Base-by-base conservation (phyloP, 2,888 invertebrate genomes). In the Stegophylla sp. region DNA sequence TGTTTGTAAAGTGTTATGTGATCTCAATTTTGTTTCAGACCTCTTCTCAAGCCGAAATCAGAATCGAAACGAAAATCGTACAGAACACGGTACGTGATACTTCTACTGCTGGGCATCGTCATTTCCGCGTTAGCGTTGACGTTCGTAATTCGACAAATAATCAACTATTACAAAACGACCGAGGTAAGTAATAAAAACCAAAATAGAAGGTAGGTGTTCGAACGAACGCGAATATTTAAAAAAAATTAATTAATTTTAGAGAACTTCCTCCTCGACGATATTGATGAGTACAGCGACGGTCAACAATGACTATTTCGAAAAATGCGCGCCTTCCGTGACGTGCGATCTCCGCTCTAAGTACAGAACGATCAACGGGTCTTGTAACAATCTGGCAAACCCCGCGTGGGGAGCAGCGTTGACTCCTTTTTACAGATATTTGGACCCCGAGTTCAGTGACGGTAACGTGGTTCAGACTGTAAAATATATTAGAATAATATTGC, bases 311-410 rank as follows among this genome's bases (percentile, higher is more conserved):
- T 77, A 77, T 43, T 77, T 67, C 15, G 3, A 77, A 5, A 56
- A 56, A 34, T 79, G 77, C 17, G 20, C 69, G 23, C 69, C 77
- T 5, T 13, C 1, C 1, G 69, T 79, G 13, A 48, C 89, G 26
- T 90, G 90, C 82, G 86, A 87, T n/a, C 43, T 56, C 0, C 59
- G 83, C n/a, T 83, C 83, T 82, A 84, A 82, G 77, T 91, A 90
- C 85, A 87, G 91, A 61, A 88, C 89, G 1, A 86, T 89, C 82
- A 90, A 91, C 85, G 91, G 91, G 3, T 89, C 90, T 15, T 91
- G 91, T 85, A 91, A 91, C 86, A 91, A 91, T 85, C 85, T 89
- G 61, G 86, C 88, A 82, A 86, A 90, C 82, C 89, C 90, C 3
- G 87, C 87, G 83, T 88, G 88, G 88, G 91, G 91, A 61, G 84